Evolutionary conservation across 2,797 vertebrate genomes (phyloP), one percentile per base, ranked within the genome.

Genomic region (Leontocebus nigricollis): DNA sequence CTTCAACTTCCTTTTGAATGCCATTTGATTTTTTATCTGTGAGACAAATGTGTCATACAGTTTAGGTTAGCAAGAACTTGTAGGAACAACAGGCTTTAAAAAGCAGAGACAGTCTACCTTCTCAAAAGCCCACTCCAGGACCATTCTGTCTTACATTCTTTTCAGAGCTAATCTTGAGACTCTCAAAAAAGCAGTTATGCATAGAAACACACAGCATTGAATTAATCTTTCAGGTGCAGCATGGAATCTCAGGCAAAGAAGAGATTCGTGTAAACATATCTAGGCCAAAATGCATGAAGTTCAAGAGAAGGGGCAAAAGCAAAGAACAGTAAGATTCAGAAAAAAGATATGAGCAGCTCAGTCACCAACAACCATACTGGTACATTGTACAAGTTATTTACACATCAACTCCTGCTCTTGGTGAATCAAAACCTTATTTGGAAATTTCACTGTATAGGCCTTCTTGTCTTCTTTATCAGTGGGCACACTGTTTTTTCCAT

Each of bases 1-100:
- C 12, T 96, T 84, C 67, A 87, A 50, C 41, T 90, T 89, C 48
- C 39, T 55, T 93, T 95, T 92, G 26, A 48, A 94, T 81, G 33
- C 2, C 41, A 70, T 84, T 87, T 94, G 61, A 72, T 41, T 80
- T 79, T 85, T 81, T 81, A 57, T 77, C 76, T 92, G 7, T 39
- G 61, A 90, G 52, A 64, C 55, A 80, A 80, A 46, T 67, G 59
- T 44, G 79, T 89, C 36, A 70, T 3, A 11, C 1, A 44, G 22
- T 79, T 75, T 61, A 81, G 27, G 10, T 80, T n/a, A 94, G 67
- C 15, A 80, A 57, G 41, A n/a, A 95, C 36, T 50, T 50, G 14
- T 19, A 59, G 33, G 44, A 90, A 30, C 13, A 87, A 82, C 36
- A 33, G 73, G 33, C 13, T 55, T 77, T 83, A 73, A 57, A 90